A percentile compares a stretch with the other conserved stretches of the same genome.
phyloP scores from a whole-genome alignment of 2,888 invertebrate species.

The Nysson spinosus region DNA sequence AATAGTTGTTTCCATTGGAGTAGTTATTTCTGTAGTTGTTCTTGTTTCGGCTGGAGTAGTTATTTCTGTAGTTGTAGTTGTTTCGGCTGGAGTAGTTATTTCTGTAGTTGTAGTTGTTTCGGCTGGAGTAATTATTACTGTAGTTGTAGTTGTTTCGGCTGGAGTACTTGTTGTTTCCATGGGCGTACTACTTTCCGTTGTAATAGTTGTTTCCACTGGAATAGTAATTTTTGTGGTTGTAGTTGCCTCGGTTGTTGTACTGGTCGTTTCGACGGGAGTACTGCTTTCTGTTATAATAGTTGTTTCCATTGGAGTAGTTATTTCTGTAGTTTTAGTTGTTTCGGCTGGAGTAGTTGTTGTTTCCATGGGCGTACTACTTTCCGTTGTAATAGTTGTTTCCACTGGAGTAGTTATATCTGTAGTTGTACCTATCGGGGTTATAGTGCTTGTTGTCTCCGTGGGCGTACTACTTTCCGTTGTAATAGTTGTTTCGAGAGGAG shows the following conservation, averaged over 20 bases:
- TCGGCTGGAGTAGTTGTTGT: slow-evolving; percentile 2
- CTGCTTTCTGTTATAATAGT: not conserved
- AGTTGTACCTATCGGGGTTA: not conserved
- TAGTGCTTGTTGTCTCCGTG: not conserved
- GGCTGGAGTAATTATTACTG: not conserved
- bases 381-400: not conserved
- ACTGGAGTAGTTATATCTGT: not conserved
- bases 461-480: not conserved
- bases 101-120: not conserved
- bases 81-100: not conserved
- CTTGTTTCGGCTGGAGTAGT: slow-evolving; percentile 2
- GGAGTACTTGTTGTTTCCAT: not conserved
- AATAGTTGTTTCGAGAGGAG: not conserved
- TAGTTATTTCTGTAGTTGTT: slow-evolving; percentile 9
- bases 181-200: no score
- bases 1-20: not conserved
- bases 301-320: not conserved
- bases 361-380: slow-evolving; percentile 5
- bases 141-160: not conserved
- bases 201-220: not conserved
- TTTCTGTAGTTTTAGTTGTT: slow-evolving; percentile 12
- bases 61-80: not conserved
- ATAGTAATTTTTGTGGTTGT: not conserved
- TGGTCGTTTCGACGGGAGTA: not conserved
- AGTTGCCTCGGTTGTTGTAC: slow-evolving; percentile 5